These are phyloP conservation scores for Pyrgus malvae DNA, from an alignment of 2,888 invertebrate species.

Conservation along the genomic window DNA sequence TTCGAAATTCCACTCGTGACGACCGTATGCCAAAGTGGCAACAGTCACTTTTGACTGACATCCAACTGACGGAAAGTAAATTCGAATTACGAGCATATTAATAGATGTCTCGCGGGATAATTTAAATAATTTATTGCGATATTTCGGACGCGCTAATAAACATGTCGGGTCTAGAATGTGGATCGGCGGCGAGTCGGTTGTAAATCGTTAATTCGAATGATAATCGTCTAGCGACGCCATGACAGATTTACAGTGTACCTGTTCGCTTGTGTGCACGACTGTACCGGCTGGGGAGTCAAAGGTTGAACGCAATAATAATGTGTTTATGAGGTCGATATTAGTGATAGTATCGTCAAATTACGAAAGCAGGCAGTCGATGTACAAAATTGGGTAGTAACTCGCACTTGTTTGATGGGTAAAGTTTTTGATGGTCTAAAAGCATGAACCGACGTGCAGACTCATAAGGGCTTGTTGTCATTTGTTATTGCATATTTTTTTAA, in stretches of 20 bases:
- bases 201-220: conserved; percentile 48
- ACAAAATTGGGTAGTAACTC: neutral
- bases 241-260: conserved; percentile 33
- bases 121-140: conserved; percentile 60
- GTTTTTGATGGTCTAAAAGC: too few species aligned
- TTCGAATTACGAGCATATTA: conserved; percentile 40
- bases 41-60: conserved; percentile 15
- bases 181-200: conserved; percentile 44
- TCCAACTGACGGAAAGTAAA: conserved; percentile 9
- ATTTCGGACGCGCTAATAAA: conserved; percentile 55
- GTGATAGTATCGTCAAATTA: conserved; percentile 12
- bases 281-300: conserved; percentile 15
- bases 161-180: conserved; percentile 49
- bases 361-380: neutral
- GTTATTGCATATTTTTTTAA: too few species aligned
- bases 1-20: neutral
- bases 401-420: neutral
- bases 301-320: conserved; percentile 15
- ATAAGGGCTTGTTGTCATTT: too few species aligned
- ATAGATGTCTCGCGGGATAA: conserved; percentile 48
- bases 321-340: conserved; percentile 13
- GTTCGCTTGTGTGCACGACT: conserved; percentile 27
- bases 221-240: conserved; percentile 50
- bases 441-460: too few species aligned
- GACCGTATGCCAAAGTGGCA: conserved; percentile 15